Evolutionary conservation across 30 jellyfish, hydroid and myxozoan species (phyloP).

Genomic region (Clytia hemisphaerica): DNA sequence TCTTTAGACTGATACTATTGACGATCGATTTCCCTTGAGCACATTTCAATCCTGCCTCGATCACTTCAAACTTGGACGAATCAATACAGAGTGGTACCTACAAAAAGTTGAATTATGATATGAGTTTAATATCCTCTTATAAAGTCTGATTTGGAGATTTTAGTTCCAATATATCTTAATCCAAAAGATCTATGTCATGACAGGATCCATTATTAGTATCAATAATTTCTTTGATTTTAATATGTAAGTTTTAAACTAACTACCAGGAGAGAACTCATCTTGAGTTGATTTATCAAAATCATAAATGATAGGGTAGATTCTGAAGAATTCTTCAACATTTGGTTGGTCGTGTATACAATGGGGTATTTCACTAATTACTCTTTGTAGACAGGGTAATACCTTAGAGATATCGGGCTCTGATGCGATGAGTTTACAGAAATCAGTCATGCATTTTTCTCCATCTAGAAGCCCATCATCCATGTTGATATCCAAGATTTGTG

Average conservation of each 20-base stretch:
- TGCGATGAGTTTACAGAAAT: slow-evolving; percentile 66
- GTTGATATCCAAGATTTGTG: slow-evolving; percentile 89
- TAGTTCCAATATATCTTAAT: too few species aligned
- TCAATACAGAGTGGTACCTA: slow-evolving; percentile 97
- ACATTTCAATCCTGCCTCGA: slow-evolving; percentile 93
- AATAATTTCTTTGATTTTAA: too few species aligned
- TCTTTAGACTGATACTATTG: slow-evolving; percentile 87
- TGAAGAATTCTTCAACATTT: not conserved
- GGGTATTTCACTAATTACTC: too few species aligned
- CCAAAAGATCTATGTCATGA: too few species aligned
- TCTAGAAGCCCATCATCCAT: slow-evolving; percentile 98
- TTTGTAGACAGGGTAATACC: slow-evolving; percentile 24
- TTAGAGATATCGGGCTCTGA: slow-evolving; percentile 95
- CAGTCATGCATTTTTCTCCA: slow-evolving; percentile 77
- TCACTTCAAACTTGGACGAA: slow-evolving; percentile 85
- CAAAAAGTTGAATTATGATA: too few species aligned
- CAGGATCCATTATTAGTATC: too few species aligned
- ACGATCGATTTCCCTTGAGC: slow-evolving; percentile 92
- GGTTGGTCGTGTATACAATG: too few species aligned
- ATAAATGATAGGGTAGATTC: not conserved
- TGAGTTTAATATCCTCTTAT: too few species aligned
- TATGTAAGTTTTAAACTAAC: too few species aligned
- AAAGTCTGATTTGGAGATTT: too few species aligned
- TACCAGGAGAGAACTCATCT: not conserved
- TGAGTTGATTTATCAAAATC: not conserved